phyloP scores from a whole-genome alignment of 1,140 invertebrate species.

The Drosophila pseudoobscura region DNA sequence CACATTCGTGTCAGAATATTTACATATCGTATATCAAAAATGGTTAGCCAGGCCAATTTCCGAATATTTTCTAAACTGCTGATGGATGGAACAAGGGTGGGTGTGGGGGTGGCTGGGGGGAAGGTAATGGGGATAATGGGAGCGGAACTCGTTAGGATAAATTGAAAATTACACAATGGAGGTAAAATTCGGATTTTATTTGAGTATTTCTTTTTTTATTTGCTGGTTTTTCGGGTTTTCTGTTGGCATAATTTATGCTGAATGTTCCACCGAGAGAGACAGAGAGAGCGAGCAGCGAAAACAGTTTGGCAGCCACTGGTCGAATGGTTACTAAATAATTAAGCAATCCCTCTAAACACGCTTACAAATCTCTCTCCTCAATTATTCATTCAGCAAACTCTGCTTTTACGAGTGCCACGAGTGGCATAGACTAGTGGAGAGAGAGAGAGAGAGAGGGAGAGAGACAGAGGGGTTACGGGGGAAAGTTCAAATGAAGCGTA shows the following conservation, averaged over 20 bases:
- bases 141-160: constrained; percentile 47
- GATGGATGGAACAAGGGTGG: background rate
- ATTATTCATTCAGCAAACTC: constrained; percentile 66
- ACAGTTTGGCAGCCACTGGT: constrained; percentile 61
- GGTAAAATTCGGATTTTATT: constrained; percentile 35
- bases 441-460: no score
- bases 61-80: constrained; percentile 9
- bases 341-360: constrained; percentile 45
- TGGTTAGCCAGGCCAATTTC: constrained; percentile 42
- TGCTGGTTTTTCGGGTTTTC: background rate
- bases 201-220: background rate
- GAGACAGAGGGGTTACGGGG: background rate
- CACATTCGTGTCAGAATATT: constrained; percentile 36
- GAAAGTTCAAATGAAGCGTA: constrained; percentile 30
- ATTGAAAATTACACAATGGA: constrained; percentile 68
- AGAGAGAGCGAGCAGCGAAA: no score
- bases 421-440: background rate
- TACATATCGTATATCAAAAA: constrained; percentile 41
- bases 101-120: background rate
- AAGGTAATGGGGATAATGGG: no score
- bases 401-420: constrained; percentile 39
- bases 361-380: constrained; percentile 52
- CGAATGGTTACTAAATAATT: constrained; percentile 59
- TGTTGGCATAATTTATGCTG: constrained; percentile 68
- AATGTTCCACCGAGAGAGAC: background rate